Base-by-base conservation (phyloP, 2,797 vertebrate genomes). In the Falco rusticolus region DNA sequence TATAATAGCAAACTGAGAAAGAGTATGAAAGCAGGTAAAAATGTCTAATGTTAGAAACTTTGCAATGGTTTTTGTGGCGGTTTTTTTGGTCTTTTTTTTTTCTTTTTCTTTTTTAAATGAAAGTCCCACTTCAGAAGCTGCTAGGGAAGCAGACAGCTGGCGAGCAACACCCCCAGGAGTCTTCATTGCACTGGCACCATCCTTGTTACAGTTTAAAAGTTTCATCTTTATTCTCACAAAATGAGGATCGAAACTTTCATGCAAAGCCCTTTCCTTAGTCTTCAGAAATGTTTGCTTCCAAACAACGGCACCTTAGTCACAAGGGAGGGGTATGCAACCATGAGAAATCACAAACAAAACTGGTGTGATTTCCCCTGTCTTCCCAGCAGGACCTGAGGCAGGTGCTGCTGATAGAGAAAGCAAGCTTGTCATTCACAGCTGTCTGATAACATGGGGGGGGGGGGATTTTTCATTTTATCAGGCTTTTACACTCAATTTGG, bases 271-370 rank as follows among this genome's bases (percentile, higher is more conserved):
- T 91, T 82, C 61, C 14, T 29, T 66, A 68, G 21, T 57, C 75
- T 90, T 96, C 80, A 70, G 90, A 91, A 93, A 79, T 16, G 9
- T 9, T 39, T 64, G 8, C 53, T 91, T 95, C 54, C 69, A 75
- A 48, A 63, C 51, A 18, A 13, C 41, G 65, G 64, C 93, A 89
- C 84, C 39, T 28, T 68, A 92, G 64, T 76, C 77, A 79, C 13
- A 18, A 19, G 57, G 64, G 39, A 72, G 56, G 29, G 28, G 74
- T 34, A 4, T 11, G 16, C 31, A 87, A 41, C 26, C 41, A 10
- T 18, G 43, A 84, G 84, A 78, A 76, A 92, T 34, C 31, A 33
- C 26, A 20, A 50, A 59, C 14, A 69, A 71, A 82, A 25, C 48
- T 0, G 0, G 20, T 8, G 33, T 22, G 15, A 74, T 83, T 94